Conservation (phyloP, 2,797 vertebrate genomes). For the Hoplostethus atlanticus region DNA sequence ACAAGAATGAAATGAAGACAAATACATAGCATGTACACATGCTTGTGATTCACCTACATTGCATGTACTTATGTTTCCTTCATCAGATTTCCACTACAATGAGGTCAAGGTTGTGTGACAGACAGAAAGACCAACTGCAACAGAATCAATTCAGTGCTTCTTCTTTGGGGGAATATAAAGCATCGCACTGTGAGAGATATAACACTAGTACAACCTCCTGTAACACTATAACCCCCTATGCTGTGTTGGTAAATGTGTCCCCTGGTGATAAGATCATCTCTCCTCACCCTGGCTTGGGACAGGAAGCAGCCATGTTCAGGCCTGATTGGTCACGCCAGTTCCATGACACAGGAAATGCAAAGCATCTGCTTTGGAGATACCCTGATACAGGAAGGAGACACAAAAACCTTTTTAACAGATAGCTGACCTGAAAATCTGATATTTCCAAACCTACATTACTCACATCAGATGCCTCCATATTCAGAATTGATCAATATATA, state of each 20-base stretch:
- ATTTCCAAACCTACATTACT: not conserved
- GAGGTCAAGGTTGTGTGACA: too few relatives aligned
- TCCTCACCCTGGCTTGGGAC: not conserved
- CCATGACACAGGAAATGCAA: slow-evolving; percentile 30
- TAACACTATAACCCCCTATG: not conserved
- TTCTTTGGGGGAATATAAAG: not conserved
- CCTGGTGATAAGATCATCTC: slow-evolving; percentile 30
- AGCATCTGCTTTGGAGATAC: slow-evolving; percentile 23
- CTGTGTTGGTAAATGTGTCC: slow-evolving; percentile 2
- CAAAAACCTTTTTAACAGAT: not conserved
- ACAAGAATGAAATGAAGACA: slow-evolving; percentile 18
- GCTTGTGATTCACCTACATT: not conserved
- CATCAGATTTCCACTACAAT: too few relatives aligned
- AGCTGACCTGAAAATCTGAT: slow-evolving; percentile 14
- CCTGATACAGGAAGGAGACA: slow-evolving; percentile 9
- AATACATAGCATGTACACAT: not conserved
- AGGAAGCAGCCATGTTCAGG: slow-evolving; percentile 25
- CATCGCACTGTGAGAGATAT: not conserved
- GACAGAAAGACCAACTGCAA: not conserved
- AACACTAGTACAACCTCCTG: not conserved
- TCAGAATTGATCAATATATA: not conserved
- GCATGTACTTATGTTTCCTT: not conserved
- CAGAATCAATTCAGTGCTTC: not conserved
- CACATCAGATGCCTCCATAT: not conserved
- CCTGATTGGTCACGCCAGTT: slow-evolving; percentile 4